Evolutionary conservation across 2,888 invertebrate genomes (phyloP).

Genomic region (Lumbricus terrestris): DNA sequence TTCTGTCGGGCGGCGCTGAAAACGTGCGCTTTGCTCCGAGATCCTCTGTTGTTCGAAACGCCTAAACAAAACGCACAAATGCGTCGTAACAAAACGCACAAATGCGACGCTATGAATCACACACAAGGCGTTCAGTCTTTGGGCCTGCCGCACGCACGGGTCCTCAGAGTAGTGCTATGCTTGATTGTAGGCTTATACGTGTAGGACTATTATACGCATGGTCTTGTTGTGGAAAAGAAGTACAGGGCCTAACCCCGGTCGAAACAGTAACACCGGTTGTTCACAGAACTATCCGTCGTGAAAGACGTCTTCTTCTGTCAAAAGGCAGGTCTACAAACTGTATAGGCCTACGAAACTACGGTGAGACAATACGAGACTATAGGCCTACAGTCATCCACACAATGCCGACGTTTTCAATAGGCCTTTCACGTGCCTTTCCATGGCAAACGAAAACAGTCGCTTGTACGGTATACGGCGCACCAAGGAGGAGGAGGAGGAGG

Average conservation of each 20-base stretch:
- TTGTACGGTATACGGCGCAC: not conserved
- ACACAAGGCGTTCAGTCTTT: not conserved
- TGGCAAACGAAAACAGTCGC: not conserved
- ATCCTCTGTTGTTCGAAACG: not conserved
- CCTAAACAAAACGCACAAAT: not conserved
- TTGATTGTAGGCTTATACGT: not conserved
- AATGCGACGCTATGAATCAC: not conserved
- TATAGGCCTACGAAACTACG: not conserved
- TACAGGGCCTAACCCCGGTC: too few relatives aligned
- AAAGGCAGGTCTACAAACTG: too few relatives aligned
- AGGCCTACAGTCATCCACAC: not conserved
- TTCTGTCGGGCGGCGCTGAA: not conserved
- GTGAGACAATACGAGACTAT: not conserved
- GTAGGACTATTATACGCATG: not conserved
- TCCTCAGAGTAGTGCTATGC: not conserved
- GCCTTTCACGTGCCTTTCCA: not conserved
- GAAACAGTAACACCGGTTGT: not conserved
- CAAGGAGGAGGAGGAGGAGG: too few relatives aligned
- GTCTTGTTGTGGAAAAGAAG: slow-evolving; percentile 3
- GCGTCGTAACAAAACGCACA: not conserved
- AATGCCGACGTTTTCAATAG: not conserved
- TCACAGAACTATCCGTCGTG: not conserved
- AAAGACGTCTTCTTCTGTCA: not conserved
- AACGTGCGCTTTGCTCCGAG: not conserved
- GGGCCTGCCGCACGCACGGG: not conserved